Evolutionary conservation across 2,113 vertebrate genomes (phyloP).

Genomic region (Hippotragus niger): DNA sequence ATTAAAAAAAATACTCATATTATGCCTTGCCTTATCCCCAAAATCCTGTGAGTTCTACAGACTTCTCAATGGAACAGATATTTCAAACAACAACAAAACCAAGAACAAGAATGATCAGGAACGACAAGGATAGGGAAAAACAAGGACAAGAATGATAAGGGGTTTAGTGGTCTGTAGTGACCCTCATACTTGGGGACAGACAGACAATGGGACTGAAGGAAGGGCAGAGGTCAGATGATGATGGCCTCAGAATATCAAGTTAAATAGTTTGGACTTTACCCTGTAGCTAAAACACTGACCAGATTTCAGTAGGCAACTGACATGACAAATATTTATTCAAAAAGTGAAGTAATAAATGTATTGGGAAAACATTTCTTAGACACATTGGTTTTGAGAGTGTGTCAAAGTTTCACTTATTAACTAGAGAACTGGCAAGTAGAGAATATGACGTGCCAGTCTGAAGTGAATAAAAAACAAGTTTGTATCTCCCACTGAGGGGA

Average conservation of each 20-base stretch:
- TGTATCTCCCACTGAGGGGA: neutral
- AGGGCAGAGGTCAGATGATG: neutral
- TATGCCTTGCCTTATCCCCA: neutral
- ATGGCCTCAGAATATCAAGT: neutral
- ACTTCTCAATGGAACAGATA: neutral
- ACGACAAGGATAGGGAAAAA: neutral
- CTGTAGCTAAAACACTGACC: neutral
- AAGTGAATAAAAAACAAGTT: neutral
- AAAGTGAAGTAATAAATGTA: neutral
- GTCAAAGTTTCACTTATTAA: neutral
- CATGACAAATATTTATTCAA: slow-evolving; percentile 1
- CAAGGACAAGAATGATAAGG: neutral
- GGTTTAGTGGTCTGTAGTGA: neutral
- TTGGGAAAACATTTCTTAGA: neutral
- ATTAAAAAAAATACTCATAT: slow-evolving; percentile 1
- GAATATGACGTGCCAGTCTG: neutral
- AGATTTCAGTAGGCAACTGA: slow-evolving; percentile 6
- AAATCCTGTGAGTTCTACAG: neutral
- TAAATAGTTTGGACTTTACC: neutral
- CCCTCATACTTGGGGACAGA: neutral
- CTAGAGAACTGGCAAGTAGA: neutral
- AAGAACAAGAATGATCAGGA: neutral
- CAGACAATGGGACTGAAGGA: neutral
- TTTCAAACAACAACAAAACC: neutral
- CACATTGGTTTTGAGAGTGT: neutral